Base-by-base conservation (phyloP, 2,888 invertebrate genomes). In the Polyploca ridens region DNA sequence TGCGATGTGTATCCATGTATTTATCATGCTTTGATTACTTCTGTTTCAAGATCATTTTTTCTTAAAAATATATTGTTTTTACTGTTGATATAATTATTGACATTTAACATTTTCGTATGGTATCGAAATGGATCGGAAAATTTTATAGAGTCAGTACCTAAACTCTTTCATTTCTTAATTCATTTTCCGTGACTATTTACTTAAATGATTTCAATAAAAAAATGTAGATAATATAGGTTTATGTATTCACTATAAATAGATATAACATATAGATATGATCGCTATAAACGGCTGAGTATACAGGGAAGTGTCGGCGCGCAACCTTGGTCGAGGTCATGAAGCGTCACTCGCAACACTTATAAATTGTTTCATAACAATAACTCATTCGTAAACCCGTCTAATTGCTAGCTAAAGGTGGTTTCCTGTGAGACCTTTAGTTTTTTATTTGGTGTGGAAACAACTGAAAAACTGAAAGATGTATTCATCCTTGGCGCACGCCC, bases 241-340 rank as follows among this genome's bases (percentile, higher is more conserved):
- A 63, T 62, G 63, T 64, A 46, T 65, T 38, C 60, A 41, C 64
- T 63, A 62, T 60, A 61, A 44, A 58, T 66, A 67, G 65, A 38
- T 7, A 35, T 35, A 7, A 35, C 27, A 75, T 78, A 77, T 78
- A 78, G 77, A 82, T 81, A 82, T 79, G 71, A 76, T 82, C 74
- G 84, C 82, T 87, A 87, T 88, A 86, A 88, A 82, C 84, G 87
- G 85, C 85, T 86, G 87, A 89, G 88, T 83, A 91, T 87, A 93
- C 85, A 92, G 92, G 93, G 93, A 93, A 93, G 93, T 91, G 86
- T 75, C 80, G 83, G 84, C 84, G 76, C 76, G 77, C 88, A 90
- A 91, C 93, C 93, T 93, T 94, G 93, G 85, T 80, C 84, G 90
- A 93, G 93, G 93, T 93, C 91, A 87, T 83, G 76, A 66, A 84